phyloP scores from a whole-genome alignment of 2,888 invertebrate species.

The Limnephilus auricula region DNA sequence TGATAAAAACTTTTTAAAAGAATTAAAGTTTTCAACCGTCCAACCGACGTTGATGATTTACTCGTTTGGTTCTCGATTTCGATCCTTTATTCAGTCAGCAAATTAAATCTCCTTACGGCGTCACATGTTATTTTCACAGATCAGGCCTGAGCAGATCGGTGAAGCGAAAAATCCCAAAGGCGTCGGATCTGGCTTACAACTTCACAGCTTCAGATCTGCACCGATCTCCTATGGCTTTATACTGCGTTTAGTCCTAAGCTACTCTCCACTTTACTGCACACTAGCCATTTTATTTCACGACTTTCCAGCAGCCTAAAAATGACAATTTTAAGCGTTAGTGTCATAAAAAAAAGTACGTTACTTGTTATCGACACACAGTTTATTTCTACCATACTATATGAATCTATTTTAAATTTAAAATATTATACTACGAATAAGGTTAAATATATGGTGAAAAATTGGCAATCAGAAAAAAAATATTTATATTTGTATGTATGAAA shows the following conservation, averaged over 20 bases:
- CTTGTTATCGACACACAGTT: too few species aligned
- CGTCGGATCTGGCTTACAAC: slow-evolving; percentile 33
- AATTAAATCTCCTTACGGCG: slow-evolving; percentile 56
- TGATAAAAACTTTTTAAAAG: background rate
- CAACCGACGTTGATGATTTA: background rate
- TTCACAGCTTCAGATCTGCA: slow-evolving; percentile 5
- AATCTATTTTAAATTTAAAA: too few species aligned
- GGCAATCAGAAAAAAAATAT: too few species aligned
- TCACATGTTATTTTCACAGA: slow-evolving; percentile 64
- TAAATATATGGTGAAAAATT: too few species aligned
- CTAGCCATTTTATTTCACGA: background rate
- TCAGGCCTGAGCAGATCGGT: slow-evolving; percentile 45
- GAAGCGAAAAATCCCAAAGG: slow-evolving; percentile 54
- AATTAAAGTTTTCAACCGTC: background rate
- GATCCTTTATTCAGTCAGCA: slow-evolving; percentile 23
- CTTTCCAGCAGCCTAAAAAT: too few species aligned
- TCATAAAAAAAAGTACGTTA: too few species aligned
- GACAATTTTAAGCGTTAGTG: too few species aligned
- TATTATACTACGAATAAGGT: too few species aligned
- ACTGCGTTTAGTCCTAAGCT: background rate
- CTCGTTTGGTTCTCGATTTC: slow-evolving; percentile 20
- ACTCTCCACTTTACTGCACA: background rate
- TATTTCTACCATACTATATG: too few species aligned
- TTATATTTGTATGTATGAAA: too few species aligned
- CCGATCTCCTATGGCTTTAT: background rate